A percentile compares a stretch with the other conserved stretches of the same genome.
These are phyloP conservation scores for Trichonephila clavata DNA, from an alignment of 1,140 invertebrate genomes.

Conservation along the genomic window DNA sequence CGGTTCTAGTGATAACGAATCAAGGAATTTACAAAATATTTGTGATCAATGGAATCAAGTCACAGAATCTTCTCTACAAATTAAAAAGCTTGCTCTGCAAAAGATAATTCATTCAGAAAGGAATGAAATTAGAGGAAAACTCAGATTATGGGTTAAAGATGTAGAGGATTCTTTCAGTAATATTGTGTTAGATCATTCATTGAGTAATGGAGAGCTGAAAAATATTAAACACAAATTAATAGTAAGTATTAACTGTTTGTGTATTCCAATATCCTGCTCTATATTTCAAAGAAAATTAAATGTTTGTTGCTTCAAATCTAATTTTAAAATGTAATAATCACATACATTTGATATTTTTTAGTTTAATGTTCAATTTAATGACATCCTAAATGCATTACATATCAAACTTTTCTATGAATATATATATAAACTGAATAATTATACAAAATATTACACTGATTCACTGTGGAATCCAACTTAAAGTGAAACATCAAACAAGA, in stretches of 20 bases:
- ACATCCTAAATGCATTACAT: no score
- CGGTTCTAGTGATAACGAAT: background rate
- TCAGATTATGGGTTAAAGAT: background rate
- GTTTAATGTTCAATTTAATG: no score
- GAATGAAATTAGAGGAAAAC: background rate
- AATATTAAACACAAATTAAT: slow-evolving; percentile 15
- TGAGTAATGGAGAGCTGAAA: background rate
- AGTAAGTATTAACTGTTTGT: background rate
- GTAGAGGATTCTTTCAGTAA: background rate
- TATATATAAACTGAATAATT: no score
- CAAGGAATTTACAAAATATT: background rate
- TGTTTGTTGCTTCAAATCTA: no score
- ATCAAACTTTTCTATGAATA: no score
- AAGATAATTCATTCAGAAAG: slow-evolving; percentile 8
- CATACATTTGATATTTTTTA: no score
- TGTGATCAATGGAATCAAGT: background rate
- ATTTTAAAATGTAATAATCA: no score
- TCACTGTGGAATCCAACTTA: no score
- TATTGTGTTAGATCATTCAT: background rate
- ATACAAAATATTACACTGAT: no score
- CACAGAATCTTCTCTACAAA: background rate
- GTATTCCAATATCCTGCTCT: background rate
- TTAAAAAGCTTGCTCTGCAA: background rate
- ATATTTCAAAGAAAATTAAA: background rate
- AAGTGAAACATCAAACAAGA: no score